Conservation (phyloP, 2,113 vertebrate species). For the Notothenia rossii region DNA sequence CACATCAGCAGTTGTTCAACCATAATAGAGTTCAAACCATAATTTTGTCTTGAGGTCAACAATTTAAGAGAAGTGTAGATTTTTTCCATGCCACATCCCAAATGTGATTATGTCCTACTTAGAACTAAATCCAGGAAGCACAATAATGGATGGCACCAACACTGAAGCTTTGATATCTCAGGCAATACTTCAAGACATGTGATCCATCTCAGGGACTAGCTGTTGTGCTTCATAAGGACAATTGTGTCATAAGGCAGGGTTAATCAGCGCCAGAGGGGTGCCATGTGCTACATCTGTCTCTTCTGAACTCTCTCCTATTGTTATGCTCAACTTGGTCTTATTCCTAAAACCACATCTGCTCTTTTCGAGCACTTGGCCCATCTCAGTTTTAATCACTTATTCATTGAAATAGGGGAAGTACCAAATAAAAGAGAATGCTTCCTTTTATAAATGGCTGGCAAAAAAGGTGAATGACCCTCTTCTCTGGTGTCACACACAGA, state of each 20-base stretch:
- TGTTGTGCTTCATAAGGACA: conserved; percentile 34
- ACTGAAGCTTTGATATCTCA: conserved; percentile 18
- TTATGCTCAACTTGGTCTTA: conserved; percentile 24
- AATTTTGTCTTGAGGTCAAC: conserved; percentile 45
- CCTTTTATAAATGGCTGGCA: not conserved
- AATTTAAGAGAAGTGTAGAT: conserved; percentile 35
- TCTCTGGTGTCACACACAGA: conserved; percentile 13
- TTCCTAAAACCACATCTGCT: conserved; percentile 8
- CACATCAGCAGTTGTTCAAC: conserved; percentile 74
- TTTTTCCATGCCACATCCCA: conserved; percentile 52
- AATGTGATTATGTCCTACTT: conserved; percentile 48
- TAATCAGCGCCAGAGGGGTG: conserved; percentile 56
- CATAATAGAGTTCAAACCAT: conserved; percentile 68
- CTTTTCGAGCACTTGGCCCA: conserved; percentile 1
- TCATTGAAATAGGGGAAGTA: conserved; percentile 5
- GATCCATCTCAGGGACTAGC: conserved; percentile 6
- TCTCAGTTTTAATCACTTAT: conserved; percentile 14
- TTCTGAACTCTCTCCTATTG: conserved; percentile 30
- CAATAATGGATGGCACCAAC: conserved; percentile 27
- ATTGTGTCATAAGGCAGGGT: conserved; percentile 40
- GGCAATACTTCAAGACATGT: not conserved
- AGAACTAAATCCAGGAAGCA: conserved; percentile 30
- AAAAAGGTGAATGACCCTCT: conserved; percentile 25
- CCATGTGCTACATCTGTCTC: conserved; percentile 51
- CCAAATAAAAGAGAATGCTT: conserved; percentile 14